Base-by-base conservation (phyloP, 2,888 invertebrate species). In the Eupithecia centaureata region DNA sequence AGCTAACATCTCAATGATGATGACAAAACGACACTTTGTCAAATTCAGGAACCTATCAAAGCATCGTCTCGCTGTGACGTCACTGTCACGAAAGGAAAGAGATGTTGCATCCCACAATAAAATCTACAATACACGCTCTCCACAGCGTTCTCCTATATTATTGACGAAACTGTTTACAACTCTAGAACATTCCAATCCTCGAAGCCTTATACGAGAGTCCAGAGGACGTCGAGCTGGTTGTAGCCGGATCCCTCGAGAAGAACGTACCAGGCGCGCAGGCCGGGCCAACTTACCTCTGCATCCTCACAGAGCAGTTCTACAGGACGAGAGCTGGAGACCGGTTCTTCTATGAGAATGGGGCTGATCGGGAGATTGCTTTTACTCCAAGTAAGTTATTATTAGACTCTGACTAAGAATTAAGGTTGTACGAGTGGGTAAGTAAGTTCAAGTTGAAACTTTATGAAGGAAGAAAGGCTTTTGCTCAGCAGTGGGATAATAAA, bases 221-320 rank as follows among this genome's bases (percentile, higher is more conserved):
- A 0, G 95, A 97, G 64, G 98, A 98, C 85, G 96, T 98, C 1
- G 98, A 98, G 77, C 85, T 98, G 65, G 97, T 97, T 15, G 96
- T 98, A 8, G 98, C 96, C 1, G 98, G 96, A 0, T 95, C 97
- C 0, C 84, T 98, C 61, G 98, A 98, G 87, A 88, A 89, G 0
- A 95, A 96, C 67, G 96, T 97, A 1, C 95, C 95, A 0, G 97
- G 96, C 0, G 95, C 97, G 0, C 93, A 96, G 58, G 94, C 96
- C 0, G 98, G 98, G 0, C 98, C 98, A 1, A 98, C 98, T 0
- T 98, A 96, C 94, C 94, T 97, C 2, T 98, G 98, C 83, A 96
- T 98, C 74, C 90, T 98, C 5, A 96, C 96, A 0, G 97, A 97
- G 82, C 98, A 98, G 89, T 98, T 98, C 91, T 96, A 95, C 83